Evolutionary conservation across 1,140 invertebrate genomes (phyloP).

Genomic region (Temnothorax nylanderi): DNA sequence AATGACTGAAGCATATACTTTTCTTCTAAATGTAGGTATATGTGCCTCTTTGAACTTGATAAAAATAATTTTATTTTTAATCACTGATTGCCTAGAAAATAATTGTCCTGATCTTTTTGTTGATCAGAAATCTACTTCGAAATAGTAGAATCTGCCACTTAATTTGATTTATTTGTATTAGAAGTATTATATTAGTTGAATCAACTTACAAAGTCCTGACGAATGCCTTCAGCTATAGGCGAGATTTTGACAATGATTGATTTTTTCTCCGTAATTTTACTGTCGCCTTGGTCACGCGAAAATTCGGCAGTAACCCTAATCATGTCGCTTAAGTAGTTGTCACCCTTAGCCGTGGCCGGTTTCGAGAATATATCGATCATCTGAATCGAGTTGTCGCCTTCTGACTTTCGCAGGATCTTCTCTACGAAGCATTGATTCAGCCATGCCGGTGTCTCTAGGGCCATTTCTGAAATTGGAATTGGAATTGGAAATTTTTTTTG

Average conservation of each 20-base stretch:
- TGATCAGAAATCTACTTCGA: background rate
- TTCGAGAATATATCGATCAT: conserved; percentile 77
- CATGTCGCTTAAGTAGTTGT: conserved; percentile 85
- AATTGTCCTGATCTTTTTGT: background rate
- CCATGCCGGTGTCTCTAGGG: conserved; percentile 79
- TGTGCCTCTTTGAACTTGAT: background rate
- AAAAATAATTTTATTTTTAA: background rate
- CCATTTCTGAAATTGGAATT: conserved; percentile 78
- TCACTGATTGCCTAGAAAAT: background rate
- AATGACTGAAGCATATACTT: background rate
- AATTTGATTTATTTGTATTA: background rate
- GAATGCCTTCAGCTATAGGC: conserved; percentile 72
- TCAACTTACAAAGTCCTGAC: conserved; percentile 73
- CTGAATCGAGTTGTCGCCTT: conserved; percentile 77
- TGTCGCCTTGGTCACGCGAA: conserved; percentile 38
- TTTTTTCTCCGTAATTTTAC: conserved; percentile 69
- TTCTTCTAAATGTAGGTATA: background rate
- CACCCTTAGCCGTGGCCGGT: conserved; percentile 82
- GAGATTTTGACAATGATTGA: conserved; percentile 79
- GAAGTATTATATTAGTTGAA: background rate
- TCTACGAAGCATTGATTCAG: conserved; percentile 82
- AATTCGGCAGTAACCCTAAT: conserved; percentile 76
- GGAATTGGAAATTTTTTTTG: conserved; percentile 74
- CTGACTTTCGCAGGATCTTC: conserved; percentile 79
- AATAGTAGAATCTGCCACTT: background rate